Evolutionary conservation across 2,888 invertebrate species (phyloP).

Genomic region (Dexiosoma caninum): DNA sequence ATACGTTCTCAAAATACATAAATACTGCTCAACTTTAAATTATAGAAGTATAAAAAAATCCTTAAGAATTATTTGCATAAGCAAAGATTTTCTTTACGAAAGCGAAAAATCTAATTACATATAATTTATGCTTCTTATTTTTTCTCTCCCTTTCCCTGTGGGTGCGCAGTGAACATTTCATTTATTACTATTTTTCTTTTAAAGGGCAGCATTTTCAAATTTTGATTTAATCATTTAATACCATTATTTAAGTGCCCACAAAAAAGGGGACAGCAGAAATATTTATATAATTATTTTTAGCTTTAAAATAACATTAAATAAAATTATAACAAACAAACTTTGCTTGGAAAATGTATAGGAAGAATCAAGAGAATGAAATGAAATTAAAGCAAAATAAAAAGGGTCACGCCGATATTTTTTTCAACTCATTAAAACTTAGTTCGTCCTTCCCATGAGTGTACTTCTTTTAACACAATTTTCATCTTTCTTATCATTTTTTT

Average conservation of each 20-base stretch:
- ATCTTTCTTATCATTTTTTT: neutral
- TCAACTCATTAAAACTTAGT: conserved; percentile 50
- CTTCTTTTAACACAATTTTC: neutral
- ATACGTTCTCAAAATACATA: neutral
- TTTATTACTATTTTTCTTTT: neutral
- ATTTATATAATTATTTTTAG: conserved; percentile 9
- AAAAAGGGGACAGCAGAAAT: neutral
- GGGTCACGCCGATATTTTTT: conserved; percentile 37
- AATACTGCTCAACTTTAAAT: neutral
- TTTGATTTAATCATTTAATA: conserved; percentile 57
- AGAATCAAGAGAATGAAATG: neutral
- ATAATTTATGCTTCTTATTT: conserved; percentile 35
- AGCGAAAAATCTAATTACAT: conserved; percentile 22
- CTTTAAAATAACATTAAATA: conserved; percentile 31
- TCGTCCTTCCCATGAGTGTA: neutral
- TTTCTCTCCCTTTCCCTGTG: neutral
- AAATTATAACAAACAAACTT: conserved; percentile 23
- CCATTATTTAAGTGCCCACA: conserved; percentile 50
- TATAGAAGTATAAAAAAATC: neutral
- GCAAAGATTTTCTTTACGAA: neutral
- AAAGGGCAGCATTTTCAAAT: conserved; percentile 2
- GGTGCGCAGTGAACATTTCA: neutral
- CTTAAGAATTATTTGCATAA: conserved; percentile 10
- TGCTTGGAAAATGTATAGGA: neutral
- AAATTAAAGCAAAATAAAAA: conserved; percentile 36